Base-by-base conservation (phyloP, 2,888 invertebrate genomes). In the Sminthurinus aureus region DNA sequence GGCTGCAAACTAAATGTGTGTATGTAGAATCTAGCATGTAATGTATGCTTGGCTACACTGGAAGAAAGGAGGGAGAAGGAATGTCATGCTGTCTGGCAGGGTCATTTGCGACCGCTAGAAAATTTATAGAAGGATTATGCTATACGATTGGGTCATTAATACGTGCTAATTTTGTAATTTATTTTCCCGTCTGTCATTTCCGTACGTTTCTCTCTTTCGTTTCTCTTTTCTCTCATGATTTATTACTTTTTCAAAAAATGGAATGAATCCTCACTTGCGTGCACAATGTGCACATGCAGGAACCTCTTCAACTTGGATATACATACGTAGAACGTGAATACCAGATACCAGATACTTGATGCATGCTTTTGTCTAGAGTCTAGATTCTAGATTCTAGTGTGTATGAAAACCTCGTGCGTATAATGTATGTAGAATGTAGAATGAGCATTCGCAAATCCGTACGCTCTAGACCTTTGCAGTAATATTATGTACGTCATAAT, bases 161-260 rank as follows among this genome's bases (percentile, higher is more conserved):
- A 87, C 84, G 86, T 86, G 87, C 86, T 88, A 88, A 88, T 88
- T 88, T 88, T 86, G 87, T 87, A 87, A 88, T 88, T 88, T 88
- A 88, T 88, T 88, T 87, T 86, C 87, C 76, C 83, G 84, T 83
- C 85, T 87, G 86, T 87, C 88, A 87, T 85, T 84, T 76, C 80
- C 80, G 71, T 80, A 80, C 71, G 80, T 50, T 80, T 80, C 71
- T 73, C 80, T 71, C 73, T 74, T 12, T 38, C 9, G 74, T 83
- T 38, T 82, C 83, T 81, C 79, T 79, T 80, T 69, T 71, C 83
- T 77, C 81, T 66, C 76, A 84, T 87, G 86, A 87, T 87, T 87
- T 87, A 87, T 87, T 83, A 75, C 85, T 74, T 79, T 79, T 81
- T 73, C 69, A 15, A 58, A 58, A 58, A 79, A 79, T 69, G 69